Conservation (phyloP, 2,888 invertebrate species). For the Oligia latruncula region DNA sequence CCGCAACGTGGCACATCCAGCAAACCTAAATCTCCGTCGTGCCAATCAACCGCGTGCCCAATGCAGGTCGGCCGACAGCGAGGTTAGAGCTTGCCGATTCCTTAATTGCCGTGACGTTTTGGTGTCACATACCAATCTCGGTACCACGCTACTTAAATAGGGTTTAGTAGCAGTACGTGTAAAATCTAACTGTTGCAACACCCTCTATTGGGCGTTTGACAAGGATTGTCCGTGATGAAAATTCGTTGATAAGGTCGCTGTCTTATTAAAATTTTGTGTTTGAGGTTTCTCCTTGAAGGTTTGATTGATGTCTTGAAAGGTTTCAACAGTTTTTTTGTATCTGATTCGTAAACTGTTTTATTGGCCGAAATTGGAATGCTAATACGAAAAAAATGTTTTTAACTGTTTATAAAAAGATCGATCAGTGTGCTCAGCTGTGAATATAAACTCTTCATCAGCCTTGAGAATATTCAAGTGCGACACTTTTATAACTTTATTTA, state of each 20-base stretch:
- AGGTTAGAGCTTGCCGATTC: constrained; percentile 90
- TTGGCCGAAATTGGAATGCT: neutral
- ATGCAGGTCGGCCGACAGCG: constrained; percentile 85
- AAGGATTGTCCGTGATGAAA: constrained; percentile 54
- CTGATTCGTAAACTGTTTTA: neutral
- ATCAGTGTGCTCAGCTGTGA: constrained; percentile 26
- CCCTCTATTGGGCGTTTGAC: constrained; percentile 62
- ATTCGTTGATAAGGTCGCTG: constrained; percentile 53
- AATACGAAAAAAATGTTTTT: neutral
- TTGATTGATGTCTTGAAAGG: constrained; percentile 51
- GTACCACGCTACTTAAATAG: constrained; percentile 81
- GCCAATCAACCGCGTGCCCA: constrained; percentile 87
- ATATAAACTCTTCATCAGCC: constrained; percentile 35
- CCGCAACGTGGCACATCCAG: constrained; percentile 66
- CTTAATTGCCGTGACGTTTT: constrained; percentile 90
- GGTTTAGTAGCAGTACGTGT: constrained; percentile 70
- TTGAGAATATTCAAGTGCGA: constrained; percentile 45
- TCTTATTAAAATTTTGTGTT: constrained; percentile 53
- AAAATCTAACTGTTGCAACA: constrained; percentile 72
- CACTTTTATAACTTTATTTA: constrained; percentile 52
- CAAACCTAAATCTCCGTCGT: constrained; percentile 55
- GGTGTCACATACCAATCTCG: constrained; percentile 86
- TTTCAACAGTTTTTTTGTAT: constrained; percentile 31
- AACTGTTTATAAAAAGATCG: constrained; percentile 2
- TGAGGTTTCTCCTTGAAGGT: constrained; percentile 50